Base-by-base conservation (phyloP, 2,113 vertebrate genomes). In the Prunella himalayana region DNA sequence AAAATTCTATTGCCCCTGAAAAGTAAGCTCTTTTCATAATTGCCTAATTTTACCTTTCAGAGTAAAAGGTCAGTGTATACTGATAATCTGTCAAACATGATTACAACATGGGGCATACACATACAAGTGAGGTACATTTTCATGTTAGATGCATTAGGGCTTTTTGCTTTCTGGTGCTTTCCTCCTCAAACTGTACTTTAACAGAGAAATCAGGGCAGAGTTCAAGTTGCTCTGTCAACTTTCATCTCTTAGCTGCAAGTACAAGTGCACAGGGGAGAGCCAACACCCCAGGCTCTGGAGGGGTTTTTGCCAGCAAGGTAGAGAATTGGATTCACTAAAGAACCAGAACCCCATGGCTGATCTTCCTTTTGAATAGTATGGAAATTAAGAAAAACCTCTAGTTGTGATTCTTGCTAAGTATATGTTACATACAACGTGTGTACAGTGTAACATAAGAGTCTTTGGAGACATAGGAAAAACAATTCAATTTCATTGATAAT, bases 61-160 rank as follows among this genome's bases (percentile, higher is more conserved):
- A 50, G 17, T 39, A n/a, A 64, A 87, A 76, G 15, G 22, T 47
- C 73, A 75, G 18, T 3, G 2, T 23, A 3, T 31, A 41, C 22
- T 14, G 4, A 35, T 37, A 18, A 60, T 9, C 41, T 64, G 23
- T 33, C n/a, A 25, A 28, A 68, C 54, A 60, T 4, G 0, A 71
- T 50, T 64, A 49, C 7, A 10, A 11, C 3, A 18, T 0, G 0
- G 22, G 6, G 2, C 35, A n/a, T 7, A 42, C 5, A 7, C 27
- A 23, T 13, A 39, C 14, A 47, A 37, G 7, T 2, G 33, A 44
- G 28, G 18, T 41, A 41, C 16, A 31, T 59, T 81, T 63, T 66
- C 37, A 23, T 15, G 23, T 22, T 54, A 37, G 24, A 19, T 25
- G 4, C 31, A 5, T 49, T 30, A 56, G 9, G 28, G 13, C 11